Evolutionary conservation across 2,113 vertebrate genomes (phyloP).

Genomic region (Penelope pileata): DNA sequence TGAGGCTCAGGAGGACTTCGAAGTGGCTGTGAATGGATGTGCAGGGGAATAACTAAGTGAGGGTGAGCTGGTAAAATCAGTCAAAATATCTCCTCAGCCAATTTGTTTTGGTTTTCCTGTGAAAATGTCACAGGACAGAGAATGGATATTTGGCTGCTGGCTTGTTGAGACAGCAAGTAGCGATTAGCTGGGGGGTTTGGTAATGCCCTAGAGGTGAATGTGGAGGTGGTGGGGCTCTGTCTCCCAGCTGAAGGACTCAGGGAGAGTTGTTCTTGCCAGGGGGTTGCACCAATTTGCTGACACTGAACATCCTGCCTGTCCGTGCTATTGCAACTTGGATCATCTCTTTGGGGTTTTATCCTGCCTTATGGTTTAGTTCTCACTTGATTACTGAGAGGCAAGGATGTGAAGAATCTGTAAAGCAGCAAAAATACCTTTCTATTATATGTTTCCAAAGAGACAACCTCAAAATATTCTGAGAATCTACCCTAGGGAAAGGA

Average conservation of each 20-base stretch:
- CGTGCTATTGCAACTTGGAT: rapidly evolving
- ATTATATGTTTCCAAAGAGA: constrained; percentile 9
- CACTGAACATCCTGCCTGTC: neutral
- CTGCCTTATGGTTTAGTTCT: neutral
- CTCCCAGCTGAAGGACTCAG: neutral
- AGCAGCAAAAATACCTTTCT: constrained; percentile 30
- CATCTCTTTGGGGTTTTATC: neutral
- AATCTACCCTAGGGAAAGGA: constrained; percentile 18
- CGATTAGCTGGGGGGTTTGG: neutral
- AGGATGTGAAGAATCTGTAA: neutral
- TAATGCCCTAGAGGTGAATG: neutral
- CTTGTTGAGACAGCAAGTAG: neutral
- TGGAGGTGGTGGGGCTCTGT: neutral
- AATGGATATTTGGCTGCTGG: neutral
- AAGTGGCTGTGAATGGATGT: constrained; percentile 30
- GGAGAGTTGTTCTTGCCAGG: neutral
- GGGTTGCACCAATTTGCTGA: neutral
- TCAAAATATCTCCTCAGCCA: constrained; percentile 10
- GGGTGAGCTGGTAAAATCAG: neutral
- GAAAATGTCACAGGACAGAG: neutral
- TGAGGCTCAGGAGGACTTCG: neutral
- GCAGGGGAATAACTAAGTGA: neutral
- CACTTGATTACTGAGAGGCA: neutral
- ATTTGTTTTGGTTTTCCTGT: constrained; percentile 2
- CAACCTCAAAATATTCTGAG: constrained; percentile 51